Evolutionary conservation across 2,113 vertebrate genomes (phyloP), one percentile per base, ranked within the genome.

Genomic region (Chloebia gouldiae): DNA sequence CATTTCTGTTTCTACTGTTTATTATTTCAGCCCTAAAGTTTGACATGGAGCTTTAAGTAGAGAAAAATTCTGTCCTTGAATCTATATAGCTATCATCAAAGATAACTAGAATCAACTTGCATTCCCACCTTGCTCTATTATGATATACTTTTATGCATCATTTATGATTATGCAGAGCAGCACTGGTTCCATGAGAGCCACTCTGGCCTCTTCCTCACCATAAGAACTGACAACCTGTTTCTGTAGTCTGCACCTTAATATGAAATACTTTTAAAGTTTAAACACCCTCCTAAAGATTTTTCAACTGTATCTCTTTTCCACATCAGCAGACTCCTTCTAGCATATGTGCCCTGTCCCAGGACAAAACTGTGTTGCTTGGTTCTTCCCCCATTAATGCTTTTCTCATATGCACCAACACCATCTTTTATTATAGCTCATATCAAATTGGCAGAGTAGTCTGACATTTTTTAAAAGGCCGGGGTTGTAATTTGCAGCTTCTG

Each of bases 151-250:
- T 24, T n/a, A 85, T 10, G 50, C 8, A 75, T 35, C 1, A 12
- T 59, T 90, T 57, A 40, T 15, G 14, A 71, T 49, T 40, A 85
- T 10, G 9, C 47, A 79, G 47, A 63, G 24, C 65, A 84, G 14
- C 37, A 57, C 0, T 28, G 17, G 15, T 47, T 90, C 13, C 53
- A 68, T 0, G 0, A 82, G 30, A 85, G 57, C 47, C 71, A 79
- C 33, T 13, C 19, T 39, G 44, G 21, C 39, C 23, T 80, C 20
- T 60, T 64, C 68, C 68, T 51, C 45, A n/a, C 8, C 44, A 19
- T 12, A 42, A 85, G 44, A 50, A 51, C 6, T 11, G 13, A 79
- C 7, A 30, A 54, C 23, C 56, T 68, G 28, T 28, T 75, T 68
- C 59, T 68, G 14, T 4, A 59, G 7, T 31, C 37, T 54, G 25